A percentile compares a stretch with the other conserved stretches of the same genome.
phyloP scores from a whole-genome alignment of 2,797 vertebrate species.

The Tolypeutes matacus region DNA sequence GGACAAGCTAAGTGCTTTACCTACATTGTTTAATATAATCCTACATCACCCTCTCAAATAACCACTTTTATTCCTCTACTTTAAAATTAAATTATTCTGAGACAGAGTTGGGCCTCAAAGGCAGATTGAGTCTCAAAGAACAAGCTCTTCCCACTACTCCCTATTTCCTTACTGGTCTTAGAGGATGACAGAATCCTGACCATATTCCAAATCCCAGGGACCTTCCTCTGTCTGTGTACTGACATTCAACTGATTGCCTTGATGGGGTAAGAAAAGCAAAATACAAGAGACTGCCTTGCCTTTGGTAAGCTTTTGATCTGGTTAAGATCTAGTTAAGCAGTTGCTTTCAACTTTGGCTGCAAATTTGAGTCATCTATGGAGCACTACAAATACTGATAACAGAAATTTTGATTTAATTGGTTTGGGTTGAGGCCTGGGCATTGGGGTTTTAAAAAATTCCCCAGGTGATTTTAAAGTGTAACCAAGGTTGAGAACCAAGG shows the following conservation, averaged over 20 bases:
- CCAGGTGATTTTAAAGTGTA: background rate
- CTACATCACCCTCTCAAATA: background rate
- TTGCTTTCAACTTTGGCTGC: background rate
- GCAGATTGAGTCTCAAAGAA: background rate
- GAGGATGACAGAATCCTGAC: background rate
- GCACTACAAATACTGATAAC: background rate
- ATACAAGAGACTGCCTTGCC: background rate
- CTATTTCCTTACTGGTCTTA: background rate
- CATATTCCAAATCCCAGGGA: background rate
- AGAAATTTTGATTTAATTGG: constrained; percentile 42
- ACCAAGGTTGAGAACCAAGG: background rate
- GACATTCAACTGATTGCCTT: background rate
- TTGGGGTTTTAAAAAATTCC: background rate
- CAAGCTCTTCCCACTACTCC: background rate
- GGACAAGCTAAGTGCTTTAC: background rate
- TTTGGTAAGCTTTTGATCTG: background rate
- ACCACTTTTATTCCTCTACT: background rate
- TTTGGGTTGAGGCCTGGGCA: background rate
- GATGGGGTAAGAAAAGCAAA: constrained; percentile 22
- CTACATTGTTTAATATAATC: background rate
- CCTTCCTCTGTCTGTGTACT: background rate
- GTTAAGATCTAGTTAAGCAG: background rate
- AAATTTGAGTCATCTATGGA: background rate
- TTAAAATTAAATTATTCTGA: constrained; percentile 46
- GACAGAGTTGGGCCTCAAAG: background rate